Conservation (phyloP, 2,113 vertebrate genomes). For the Heliornis fulica region DNA sequence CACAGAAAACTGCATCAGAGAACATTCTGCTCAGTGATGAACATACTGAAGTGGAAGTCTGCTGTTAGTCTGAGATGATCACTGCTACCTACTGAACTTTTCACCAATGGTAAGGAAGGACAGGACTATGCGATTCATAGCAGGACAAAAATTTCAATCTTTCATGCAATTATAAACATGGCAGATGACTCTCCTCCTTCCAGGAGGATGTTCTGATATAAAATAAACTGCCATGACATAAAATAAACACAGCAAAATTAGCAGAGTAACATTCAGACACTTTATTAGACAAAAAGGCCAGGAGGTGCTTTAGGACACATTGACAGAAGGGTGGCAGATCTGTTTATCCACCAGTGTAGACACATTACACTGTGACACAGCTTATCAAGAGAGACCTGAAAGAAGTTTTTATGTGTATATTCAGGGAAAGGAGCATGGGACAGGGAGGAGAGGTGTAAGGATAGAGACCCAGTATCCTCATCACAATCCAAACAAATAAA, state of each 20-base stretch:
- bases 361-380: neutral
- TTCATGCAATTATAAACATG: neutral
- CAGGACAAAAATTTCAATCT: neutral
- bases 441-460: neutral
- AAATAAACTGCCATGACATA: neutral
- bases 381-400: neutral
- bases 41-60: neutral
- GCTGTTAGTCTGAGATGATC: neutral
- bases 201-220: neutral
- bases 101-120: neutral
- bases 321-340: neutral
- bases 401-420: neutral
- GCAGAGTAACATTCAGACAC: neutral
- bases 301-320: neutral
- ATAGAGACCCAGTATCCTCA: neutral
- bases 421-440: neutral
- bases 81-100: neutral
- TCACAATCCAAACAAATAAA: neutral
- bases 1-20: neutral
- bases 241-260: neutral
- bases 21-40: neutral
- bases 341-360: neutral
- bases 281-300: constrained; percentile 24
- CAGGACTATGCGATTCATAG: neutral
- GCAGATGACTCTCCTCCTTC: neutral